Evolutionary conservation across 2,113 vertebrate genomes (phyloP).

Genomic region (Pelecanus crispus): DNA sequence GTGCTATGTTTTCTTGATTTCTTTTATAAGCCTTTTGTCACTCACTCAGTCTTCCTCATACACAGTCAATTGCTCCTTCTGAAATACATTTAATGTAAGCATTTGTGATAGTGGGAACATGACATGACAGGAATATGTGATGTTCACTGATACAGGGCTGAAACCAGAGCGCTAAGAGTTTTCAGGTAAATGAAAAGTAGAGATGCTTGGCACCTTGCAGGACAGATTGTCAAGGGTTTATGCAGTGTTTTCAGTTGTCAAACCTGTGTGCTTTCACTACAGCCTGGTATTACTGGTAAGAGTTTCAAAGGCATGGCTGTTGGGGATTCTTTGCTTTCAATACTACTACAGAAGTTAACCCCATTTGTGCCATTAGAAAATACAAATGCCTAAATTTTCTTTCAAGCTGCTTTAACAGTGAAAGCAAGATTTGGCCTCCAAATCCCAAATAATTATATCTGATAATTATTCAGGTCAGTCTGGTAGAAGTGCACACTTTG

Average conservation of each 20-base stretch:
- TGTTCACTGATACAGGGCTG: accelerated
- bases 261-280: not conserved
- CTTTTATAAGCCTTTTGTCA: not conserved
- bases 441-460: not conserved
- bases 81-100: not conserved
- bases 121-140: not conserved
- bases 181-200: not conserved
- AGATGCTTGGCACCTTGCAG: not conserved
- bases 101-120: not conserved
- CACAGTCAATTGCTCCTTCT: not conserved
- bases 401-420: not conserved
- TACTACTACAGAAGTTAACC: not conserved
- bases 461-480: not conserved
- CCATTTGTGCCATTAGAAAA: not conserved
- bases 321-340: not conserved
- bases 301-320: not conserved
- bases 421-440: not conserved
- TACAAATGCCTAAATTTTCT: not conserved
- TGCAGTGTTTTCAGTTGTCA: not conserved
- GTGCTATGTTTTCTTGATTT: not conserved
- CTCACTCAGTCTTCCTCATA: not conserved
- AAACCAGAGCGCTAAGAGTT: not conserved
- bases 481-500: not conserved
- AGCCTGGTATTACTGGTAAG: not conserved
- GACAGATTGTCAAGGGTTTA: not conserved